phyloP scores from a whole-genome alignment of 2,113 vertebrate genomes.

The Hucho hucho region DNA sequence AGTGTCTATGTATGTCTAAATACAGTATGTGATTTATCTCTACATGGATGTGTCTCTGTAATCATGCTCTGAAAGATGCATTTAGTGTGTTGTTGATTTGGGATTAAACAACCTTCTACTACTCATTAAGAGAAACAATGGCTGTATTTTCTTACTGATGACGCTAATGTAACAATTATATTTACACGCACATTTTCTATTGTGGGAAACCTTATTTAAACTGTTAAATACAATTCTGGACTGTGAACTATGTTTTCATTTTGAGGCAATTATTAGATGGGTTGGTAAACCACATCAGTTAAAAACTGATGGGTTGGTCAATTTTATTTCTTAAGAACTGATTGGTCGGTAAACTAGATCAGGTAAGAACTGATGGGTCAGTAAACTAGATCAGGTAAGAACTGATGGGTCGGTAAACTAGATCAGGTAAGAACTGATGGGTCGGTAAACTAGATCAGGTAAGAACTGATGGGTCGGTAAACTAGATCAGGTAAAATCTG shows the following conservation, averaged over 20 bases:
- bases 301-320: no score
- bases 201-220: background rate
- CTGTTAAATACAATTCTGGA: background rate
- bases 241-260: background rate
- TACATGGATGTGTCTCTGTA: background rate
- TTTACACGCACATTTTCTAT: background rate
- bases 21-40: background rate
- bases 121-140: no score
- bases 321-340: no score
- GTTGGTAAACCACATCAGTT: no score
- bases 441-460: no score
- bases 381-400: no score
- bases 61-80: background rate
- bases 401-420: no score
- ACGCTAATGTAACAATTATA: background rate
- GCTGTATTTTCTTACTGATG: background rate
- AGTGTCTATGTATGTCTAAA: background rate
- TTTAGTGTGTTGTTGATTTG: background rate
- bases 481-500: no score
- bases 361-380: no score
- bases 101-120: background rate
- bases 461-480: no score
- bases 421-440: no score
- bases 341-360: no score
- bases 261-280: background rate